These are phyloP conservation scores for Clostera curtula DNA, from an alignment of 2,888 invertebrate species.

Conservation along the genomic window DNA sequence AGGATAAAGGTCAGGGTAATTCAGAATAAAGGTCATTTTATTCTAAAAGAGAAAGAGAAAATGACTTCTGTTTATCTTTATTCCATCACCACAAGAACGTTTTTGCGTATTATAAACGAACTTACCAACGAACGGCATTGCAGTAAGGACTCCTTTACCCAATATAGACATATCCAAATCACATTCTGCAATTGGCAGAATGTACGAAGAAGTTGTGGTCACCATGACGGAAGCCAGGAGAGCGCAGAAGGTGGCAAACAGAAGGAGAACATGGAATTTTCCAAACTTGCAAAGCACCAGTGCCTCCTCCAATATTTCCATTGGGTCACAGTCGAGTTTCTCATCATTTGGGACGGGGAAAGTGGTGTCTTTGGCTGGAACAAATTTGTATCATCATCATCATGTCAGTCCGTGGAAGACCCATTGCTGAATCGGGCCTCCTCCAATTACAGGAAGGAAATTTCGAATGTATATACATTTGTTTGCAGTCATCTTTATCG, in stretches of 20 bases:
- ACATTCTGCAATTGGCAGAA: conserved; percentile 44
- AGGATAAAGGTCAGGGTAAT: no score
- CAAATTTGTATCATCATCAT: no score
- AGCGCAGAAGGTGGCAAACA: conserved; percentile 32
- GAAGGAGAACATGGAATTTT: conserved; percentile 32
- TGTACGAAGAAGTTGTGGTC: conserved; percentile 38
- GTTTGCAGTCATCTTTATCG: no score
- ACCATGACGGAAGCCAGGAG: conserved; percentile 30
- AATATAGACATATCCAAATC: conserved; percentile 40
- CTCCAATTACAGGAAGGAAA: no score
- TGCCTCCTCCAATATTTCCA: conserved; percentile 41
- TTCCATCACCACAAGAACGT: no score
- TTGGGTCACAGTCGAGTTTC: conserved; percentile 28
- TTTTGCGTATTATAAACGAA: no score
- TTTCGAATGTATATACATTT: no score
- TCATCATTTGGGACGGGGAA: conserved; percentile 3
- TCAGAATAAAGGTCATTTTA: no score
- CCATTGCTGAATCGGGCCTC: no score
- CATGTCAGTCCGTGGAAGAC: no score
- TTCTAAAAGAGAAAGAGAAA: no score
- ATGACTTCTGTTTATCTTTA: no score
- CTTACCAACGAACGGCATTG: conserved; percentile 44
- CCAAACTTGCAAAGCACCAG: conserved; percentile 39
- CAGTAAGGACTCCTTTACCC: conserved; percentile 40
- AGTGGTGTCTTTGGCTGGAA: background rate